phyloP scores from a whole-genome alignment of 2,797 vertebrate species.

The Microtus californicus region DNA sequence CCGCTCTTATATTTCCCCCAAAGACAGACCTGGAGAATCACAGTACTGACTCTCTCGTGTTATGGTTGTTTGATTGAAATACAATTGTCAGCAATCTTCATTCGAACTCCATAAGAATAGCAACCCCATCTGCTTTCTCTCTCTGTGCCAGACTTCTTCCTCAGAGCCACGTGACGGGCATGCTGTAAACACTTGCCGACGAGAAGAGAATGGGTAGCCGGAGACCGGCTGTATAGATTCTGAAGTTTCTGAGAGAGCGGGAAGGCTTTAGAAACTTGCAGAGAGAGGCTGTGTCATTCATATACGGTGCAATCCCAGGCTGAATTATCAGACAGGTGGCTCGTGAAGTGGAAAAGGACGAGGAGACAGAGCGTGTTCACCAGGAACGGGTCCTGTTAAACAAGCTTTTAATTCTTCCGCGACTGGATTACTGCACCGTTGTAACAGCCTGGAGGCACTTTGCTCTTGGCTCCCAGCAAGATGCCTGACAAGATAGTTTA shows the following conservation, averaged over 20 bases:
- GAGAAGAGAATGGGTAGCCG: conserved; percentile 27
- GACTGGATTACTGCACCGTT: neutral
- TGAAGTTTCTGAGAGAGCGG: conserved; percentile 45
- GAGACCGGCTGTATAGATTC: conserved; percentile 36
- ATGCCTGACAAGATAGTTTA: conserved; percentile 54
- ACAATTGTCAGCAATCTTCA: conserved; percentile 52
- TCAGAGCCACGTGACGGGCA: neutral
- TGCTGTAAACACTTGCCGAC: conserved; percentile 65
- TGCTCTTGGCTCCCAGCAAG: neutral
- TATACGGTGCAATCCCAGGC: neutral
- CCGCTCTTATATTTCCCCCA: neutral
- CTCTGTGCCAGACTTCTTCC: neutral
- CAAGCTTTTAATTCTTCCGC: conserved; percentile 31
- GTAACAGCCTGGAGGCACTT: conserved; percentile 27
- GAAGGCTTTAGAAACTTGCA: neutral
- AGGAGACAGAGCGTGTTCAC: conserved; percentile 41
- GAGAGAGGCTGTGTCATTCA: conserved; percentile 28
- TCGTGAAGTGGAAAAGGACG: conserved; percentile 2
- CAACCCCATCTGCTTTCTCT: conserved; percentile 52
- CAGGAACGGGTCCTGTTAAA: neutral
- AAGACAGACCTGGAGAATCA: neutral
- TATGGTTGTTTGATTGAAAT: conserved; percentile 62
- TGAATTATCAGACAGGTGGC: conserved; percentile 43
- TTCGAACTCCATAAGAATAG: conserved; percentile 47
- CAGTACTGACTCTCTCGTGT: neutral